Conservation (phyloP, 2,888 invertebrate genomes). For the Helobdella robusta region DNA sequence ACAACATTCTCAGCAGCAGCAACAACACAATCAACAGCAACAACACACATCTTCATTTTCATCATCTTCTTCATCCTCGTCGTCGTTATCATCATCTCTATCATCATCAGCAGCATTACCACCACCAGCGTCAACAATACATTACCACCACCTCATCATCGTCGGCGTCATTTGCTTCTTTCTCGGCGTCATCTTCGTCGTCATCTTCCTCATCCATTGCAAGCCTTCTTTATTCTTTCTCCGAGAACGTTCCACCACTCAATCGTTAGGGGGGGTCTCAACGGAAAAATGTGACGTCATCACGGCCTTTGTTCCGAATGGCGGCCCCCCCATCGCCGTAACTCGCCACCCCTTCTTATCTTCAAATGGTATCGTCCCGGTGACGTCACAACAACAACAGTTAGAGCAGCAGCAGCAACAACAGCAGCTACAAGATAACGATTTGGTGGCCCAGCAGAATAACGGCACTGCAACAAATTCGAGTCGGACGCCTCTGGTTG, state of each 20-base stretch:
- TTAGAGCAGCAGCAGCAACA: no score
- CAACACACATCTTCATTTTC: not conserved
- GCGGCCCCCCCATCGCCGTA: not conserved
- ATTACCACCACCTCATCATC: slow-evolving; percentile 3
- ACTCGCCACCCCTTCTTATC: not conserved
- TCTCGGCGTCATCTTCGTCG: slow-evolving; percentile 10
- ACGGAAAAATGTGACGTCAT: slow-evolving; percentile 12
- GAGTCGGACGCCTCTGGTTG: slow-evolving; percentile 7
- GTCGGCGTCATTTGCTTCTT: slow-evolving; percentile 9
- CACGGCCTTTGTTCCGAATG: slow-evolving; percentile 1
- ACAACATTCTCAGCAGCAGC: not conserved
- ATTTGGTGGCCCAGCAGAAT: not conserved
- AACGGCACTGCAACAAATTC: slow-evolving; percentile 1
- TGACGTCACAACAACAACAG: no score
- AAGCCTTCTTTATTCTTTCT: slow-evolving; percentile 1
- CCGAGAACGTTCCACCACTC: not conserved
- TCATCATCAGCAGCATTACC: not conserved
- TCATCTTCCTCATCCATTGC: slow-evolving; percentile 4
- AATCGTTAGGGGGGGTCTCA: slow-evolving; percentile 2
- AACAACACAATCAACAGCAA: not conserved
- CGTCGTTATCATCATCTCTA: not conserved
- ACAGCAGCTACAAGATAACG: no score
- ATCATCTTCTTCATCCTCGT: not conserved
- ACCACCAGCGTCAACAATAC: not conserved
- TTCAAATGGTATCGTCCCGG: not conserved